Evolutionary conservation across 2,888 invertebrate species (phyloP).

Genomic region (Microdon myrmicae): DNA sequence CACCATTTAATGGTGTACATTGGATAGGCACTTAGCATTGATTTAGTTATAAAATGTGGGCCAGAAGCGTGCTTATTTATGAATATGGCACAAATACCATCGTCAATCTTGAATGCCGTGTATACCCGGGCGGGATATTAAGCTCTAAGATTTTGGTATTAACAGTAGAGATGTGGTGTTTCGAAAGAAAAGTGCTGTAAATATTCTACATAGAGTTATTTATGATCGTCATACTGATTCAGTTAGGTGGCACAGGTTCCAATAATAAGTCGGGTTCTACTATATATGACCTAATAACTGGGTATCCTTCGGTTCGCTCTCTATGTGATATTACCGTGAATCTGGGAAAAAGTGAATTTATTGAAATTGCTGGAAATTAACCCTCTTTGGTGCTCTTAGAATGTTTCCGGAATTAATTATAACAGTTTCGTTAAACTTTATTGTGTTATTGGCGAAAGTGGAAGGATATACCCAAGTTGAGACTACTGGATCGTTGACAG

Average conservation of each 20-base stretch:
- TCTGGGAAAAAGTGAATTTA: slow-evolving; percentile 31
- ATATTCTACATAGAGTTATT: slow-evolving; percentile 24
- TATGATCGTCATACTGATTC: slow-evolving; percentile 29
- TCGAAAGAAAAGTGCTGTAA: slow-evolving; percentile 31
- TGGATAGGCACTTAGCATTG: slow-evolving; percentile 32
- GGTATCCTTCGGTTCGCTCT: slow-evolving; percentile 12
- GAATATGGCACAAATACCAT: slow-evolving; percentile 4
- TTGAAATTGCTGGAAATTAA: slow-evolving; percentile 2
- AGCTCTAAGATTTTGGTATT: slow-evolving; percentile 1
- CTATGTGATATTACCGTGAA: background rate
- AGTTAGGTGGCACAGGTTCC: slow-evolving; percentile 38
- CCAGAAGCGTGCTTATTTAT: slow-evolving; percentile 25
- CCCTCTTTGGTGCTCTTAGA: background rate
- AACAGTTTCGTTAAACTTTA: slow-evolving; percentile 12
- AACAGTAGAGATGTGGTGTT: background rate
- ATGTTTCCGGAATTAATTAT: too few relatives aligned
- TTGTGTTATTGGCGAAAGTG: slow-evolving; percentile 13
- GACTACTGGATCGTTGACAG: slow-evolving; percentile 53
- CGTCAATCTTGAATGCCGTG: background rate
- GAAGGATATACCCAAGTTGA: slow-evolving; percentile 59
- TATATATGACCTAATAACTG: slow-evolving; percentile 29
- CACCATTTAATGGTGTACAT: slow-evolving; percentile 16
- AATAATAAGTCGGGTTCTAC: slow-evolving; percentile 30
- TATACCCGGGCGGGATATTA: slow-evolving; percentile 17
- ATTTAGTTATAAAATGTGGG: slow-evolving; percentile 44